Base-by-base conservation (phyloP, 2,113 vertebrate species). In the Chloebia gouldiae region DNA sequence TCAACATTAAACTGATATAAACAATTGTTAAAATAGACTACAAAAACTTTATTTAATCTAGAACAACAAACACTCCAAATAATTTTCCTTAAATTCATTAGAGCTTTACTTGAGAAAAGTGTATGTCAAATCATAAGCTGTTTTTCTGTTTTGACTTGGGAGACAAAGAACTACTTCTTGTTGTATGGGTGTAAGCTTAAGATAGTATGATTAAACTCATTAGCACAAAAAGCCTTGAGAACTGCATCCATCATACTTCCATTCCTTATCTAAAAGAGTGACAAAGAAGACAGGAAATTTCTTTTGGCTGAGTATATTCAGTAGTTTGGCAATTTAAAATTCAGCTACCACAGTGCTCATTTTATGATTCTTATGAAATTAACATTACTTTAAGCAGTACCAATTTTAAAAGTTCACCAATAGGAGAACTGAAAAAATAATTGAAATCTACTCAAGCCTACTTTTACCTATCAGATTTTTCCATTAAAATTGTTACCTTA, bases 401-500 rank as follows among this genome's bases (percentile, higher is more conserved):
- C 30, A 51, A 21, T 82, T 89, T 85, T 20, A 65, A 56, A 76
- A 60, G 33, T 53, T 66, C 37, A 64, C 45, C 47, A 42, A 19
- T 2, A 71, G 28, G 2, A 66, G 18, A 89, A 81, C 6, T 51
- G 37, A 39, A 75, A 71, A 79, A 13, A 78, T 12, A 68, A 60
- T 4, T 47, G 54, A 80, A 72, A 49, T 50, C 37, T 64, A 40
- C 30, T 59, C 1, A 16, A 82, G 40, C 16, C 13, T 42, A 69
- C 15, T 84, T 92, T 49, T 39, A 87, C 30, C 53, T 23, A 59
- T 18, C 13, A 66, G 10, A 12, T 77, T 45, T 77, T 84, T 63
- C 24, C 5, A 66, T 50, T 27, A 77, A 70, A 53, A 86, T 23
- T 49, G 16, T 87, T 98, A 99, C 99, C 98, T 99, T 99, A 97